Percentiles rank a stretch among this genome's conserved stretches.
Evolutionary conservation across 1,140 invertebrate species (phyloP).

Genomic region (Drosophila ficusphila): DNA sequence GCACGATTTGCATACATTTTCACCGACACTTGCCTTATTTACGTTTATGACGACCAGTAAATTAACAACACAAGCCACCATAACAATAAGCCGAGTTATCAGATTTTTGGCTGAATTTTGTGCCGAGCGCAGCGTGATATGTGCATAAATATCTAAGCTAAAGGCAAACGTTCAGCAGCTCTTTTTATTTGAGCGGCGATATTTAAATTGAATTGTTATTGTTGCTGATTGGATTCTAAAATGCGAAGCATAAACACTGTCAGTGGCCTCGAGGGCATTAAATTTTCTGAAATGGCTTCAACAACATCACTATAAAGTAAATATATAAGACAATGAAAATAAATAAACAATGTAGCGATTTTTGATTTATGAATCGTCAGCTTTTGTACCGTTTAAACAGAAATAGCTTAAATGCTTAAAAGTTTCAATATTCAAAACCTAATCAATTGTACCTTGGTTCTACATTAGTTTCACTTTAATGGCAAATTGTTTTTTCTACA

Average conservation of each 20-base stretch:
- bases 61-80: conserved; percentile 42
- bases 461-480: too few species aligned
- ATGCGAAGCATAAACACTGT: conserved; percentile 44
- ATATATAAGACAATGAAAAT: conserved; percentile 3
- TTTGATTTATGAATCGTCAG: background rate
- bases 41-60: conserved; percentile 51
- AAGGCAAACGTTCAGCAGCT: background rate
- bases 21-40: conserved; percentile 49
- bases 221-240: conserved; percentile 45
- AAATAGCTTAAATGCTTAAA: background rate
- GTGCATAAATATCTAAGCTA: conserved; percentile 27
- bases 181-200: background rate
- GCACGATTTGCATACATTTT: conserved; percentile 28
- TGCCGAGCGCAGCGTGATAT: conserved; percentile 18
- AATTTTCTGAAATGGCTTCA: conserved; percentile 16
- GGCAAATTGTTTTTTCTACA: too few species aligned
- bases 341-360: conserved; percentile 18
- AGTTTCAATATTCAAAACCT: too few species aligned
- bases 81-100: conserved; percentile 33
- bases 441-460: too few species aligned
- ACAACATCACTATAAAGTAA: conserved; percentile 11
- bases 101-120: conserved; percentile 18
- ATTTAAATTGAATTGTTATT: conserved; percentile 52
- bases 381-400: background rate
- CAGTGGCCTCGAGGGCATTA: conserved; percentile 28